Evolutionary conservation across 2,888 invertebrate genomes (phyloP), one percentile per base, ranked within the genome.

Genomic region (Bombylius discolor): DNA sequence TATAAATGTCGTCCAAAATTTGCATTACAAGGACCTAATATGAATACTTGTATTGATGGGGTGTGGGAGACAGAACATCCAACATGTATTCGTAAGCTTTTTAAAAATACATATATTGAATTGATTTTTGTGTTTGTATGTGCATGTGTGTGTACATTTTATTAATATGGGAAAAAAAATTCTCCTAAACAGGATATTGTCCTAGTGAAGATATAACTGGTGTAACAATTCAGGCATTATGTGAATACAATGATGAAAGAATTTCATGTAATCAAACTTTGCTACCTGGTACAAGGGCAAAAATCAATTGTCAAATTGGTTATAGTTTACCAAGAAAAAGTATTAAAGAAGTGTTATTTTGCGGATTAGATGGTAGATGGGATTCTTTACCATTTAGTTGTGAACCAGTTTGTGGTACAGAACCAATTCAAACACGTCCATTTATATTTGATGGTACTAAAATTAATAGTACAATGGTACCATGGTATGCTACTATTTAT

Each of bases 401-500:
- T 55, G 54, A 56, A 12, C 66, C 65, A 5, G 56, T 63, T 4
- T 72, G 70, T 51, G 70, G 69, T 4, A 49, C 60, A 31, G 59
- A 56, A 50, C 7, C 57, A 12, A 6, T 52, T 7, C 13, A 23
- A 12, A 48, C 54, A 5, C 56, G 52, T 13, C 34, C 60, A 8
- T 62, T 64, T 53, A 49, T 61, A 4, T 56, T 51, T 4, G 57
- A 57, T 42, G 51, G 36, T n/a, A 52, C 42, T n/a, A 8, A 0
- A 51, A 63, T 44, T 0, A 64, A 51, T 51, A 60, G 49, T 4
- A 51, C 59, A 3, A 39, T 57, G 32, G 64, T 63, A 6, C 71
- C 70, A 6, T 71, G 70, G 71, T 56, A 68, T 23, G 67, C 66
- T 5, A 67, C 64, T 34, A 62, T 68, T 36, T 67, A 64, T 52